Base-by-base conservation (phyloP, 2,113 vertebrate genomes). In the Podarcis cretensis region DNA sequence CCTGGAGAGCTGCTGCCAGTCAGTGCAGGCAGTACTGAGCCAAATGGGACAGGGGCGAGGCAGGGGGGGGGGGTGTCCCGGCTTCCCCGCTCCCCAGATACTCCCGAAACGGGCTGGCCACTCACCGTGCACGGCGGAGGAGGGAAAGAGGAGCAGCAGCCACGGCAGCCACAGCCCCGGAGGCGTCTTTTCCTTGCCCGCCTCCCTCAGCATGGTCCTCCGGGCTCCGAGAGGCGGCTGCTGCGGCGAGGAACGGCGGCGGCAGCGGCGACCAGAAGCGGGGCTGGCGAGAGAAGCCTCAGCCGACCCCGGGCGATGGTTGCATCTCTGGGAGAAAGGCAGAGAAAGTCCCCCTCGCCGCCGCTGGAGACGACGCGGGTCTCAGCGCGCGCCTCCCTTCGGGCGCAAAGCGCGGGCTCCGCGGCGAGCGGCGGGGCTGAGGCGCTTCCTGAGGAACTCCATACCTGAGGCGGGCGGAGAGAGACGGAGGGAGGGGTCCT, bases 61-160 rank as follows among this genome's bases (percentile, higher is more conserved):
- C 14, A 2, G 12, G 57, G 1, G 43, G 48, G 8, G 9, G 48
- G 9, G 48, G 48, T 54, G 48, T 3, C 2, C 10, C 6, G 25
- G 69, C 25, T 27, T 71, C 25, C 25, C 6, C 10, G 25, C 30
- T 30, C 30, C 69, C 1, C 69, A 14, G 69, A 9, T 20, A 16
- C n/a, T 7, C 2, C 57, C 54, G 0, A 0, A 12, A 2, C 0
- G 1, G 1, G 1, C 20, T 4, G 35, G 7, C 1, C 10, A 63
- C 93, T 90, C 92, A 90, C 92, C 91, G 20, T 54, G 27, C 14
- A 1, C 3, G 8, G 63, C 81, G 2, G n/a, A 6, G 8, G 85
- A 14, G 23, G 66, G 37, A n/a, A 86, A 13, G 30, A 18, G 3
- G 71, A 75, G 48, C 30, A 86, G 35, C 13, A 80, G 59, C 40